These are phyloP conservation scores for Periophthalmodon schlosseri DNA, from an alignment of 2,113 vertebrate genomes.

Conservation along the genomic window DNA sequence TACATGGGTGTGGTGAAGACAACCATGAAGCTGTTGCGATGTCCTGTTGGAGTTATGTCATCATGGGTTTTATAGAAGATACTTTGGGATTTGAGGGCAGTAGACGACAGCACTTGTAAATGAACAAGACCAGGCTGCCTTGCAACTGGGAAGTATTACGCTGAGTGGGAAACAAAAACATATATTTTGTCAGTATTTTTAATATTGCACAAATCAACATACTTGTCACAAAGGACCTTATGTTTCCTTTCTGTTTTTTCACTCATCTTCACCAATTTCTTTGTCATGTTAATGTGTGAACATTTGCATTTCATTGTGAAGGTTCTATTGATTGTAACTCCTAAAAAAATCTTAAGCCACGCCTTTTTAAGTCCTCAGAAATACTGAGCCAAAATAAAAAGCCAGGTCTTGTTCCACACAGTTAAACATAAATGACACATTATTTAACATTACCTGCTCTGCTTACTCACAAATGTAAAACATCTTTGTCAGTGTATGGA, in stretches of 20 bases:
- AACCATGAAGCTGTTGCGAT: background rate
- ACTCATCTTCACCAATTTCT: background rate
- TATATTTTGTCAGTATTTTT: background rate
- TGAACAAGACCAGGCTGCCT: conserved; percentile 1
- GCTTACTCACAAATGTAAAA: background rate
- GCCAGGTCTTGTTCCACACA: background rate
- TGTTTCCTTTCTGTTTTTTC: background rate
- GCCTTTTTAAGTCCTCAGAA: conserved; percentile 23
- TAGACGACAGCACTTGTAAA: conserved; percentile 25
- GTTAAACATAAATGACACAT: background rate
- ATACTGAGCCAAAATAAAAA: background rate
- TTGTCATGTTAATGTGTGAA: background rate
- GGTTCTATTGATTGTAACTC: background rate
- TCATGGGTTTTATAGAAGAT: conserved; percentile 6
- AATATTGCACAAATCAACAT: background rate
- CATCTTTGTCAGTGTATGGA: background rate
- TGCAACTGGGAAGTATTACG: conserved; percentile 45
- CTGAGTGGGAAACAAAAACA: background rate
- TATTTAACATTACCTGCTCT: background rate
- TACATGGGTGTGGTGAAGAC: conserved; percentile 55
- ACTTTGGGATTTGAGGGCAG: conserved; percentile 9
- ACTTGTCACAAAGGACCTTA: background rate
- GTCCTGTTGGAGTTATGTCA: conserved; percentile 34
- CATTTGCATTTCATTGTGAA: background rate
- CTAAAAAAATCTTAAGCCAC: conserved; percentile 10